Conservation (phyloP, 2,797 vertebrate species). For the Macropodus opercularis region DNA sequence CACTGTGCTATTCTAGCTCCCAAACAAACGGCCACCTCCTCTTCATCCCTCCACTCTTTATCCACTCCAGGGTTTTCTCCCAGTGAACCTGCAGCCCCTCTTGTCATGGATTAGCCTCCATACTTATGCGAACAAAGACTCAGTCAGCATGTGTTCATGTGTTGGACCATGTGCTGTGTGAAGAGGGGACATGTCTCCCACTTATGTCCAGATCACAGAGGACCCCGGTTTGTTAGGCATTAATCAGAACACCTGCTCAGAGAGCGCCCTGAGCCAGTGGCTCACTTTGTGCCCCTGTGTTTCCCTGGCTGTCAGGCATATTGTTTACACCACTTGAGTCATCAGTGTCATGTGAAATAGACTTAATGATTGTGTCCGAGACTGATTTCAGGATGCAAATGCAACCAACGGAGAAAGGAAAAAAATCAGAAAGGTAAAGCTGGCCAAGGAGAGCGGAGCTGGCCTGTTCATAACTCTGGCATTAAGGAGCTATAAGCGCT, state of each 20-base stretch:
- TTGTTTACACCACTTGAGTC: constrained; percentile 82
- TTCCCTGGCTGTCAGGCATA: constrained; percentile 55
- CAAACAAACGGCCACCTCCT: constrained; percentile 30
- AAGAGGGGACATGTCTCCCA: constrained; percentile 69
- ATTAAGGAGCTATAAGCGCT: constrained; percentile 70
- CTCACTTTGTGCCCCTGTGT: constrained; percentile 66
- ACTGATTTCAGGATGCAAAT: constrained; percentile 84
- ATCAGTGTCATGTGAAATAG: constrained; percentile 82
- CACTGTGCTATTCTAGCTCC: constrained; percentile 5
- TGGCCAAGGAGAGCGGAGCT: constrained; percentile 21
- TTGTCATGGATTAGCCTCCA: constrained; percentile 71
- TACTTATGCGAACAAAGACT: constrained; percentile 72
- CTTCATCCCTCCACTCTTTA: constrained; percentile 49
- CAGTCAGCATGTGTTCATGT: constrained; percentile 63
- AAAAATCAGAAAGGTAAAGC: constrained; percentile 16
- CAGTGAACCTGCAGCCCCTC: constrained; percentile 62
- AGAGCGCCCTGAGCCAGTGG: constrained; percentile 62
- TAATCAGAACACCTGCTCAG: constrained; percentile 83
- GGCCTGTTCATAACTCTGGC: constrained; percentile 52
- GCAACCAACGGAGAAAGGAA: constrained; percentile 27
- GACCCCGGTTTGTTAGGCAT: constrained; percentile 79
- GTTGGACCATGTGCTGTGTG: constrained; percentile 57
- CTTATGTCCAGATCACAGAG: constrained; percentile 74
- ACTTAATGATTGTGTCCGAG: constrained; percentile 75
- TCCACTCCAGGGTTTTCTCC: constrained; percentile 60